Percentiles rank a stretch among this genome's conserved stretches.
These are phyloP conservation scores for Parotocinclus haroldoi DNA, from an alignment of 2,797 vertebrate species.

Conservation along the genomic window DNA sequence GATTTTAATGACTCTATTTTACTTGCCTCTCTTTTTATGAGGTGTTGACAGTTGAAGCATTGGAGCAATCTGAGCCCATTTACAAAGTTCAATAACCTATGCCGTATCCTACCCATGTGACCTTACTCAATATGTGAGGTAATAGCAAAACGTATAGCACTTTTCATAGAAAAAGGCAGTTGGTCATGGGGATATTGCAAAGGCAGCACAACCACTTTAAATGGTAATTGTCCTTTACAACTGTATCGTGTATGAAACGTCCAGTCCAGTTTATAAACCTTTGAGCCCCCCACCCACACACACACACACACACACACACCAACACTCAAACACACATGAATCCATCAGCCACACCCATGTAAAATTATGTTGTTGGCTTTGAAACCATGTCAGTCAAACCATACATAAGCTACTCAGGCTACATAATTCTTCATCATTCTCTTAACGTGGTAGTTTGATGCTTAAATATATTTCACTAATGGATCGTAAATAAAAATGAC, in stretches of 20 bases:
- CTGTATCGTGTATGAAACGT: slow-evolving; percentile 57
- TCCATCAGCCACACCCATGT: slow-evolving; percentile 33
- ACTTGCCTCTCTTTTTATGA: slow-evolving; percentile 49
- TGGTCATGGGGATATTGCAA: slow-evolving; percentile 29
- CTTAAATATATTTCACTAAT: slow-evolving; percentile 70
- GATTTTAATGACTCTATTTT: slow-evolving; percentile 58
- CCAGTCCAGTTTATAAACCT: slow-evolving; percentile 54
- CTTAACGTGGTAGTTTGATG: slow-evolving; percentile 58
- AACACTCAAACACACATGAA: neutral
- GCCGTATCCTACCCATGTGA: slow-evolving; percentile 38
- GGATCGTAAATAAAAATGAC: slow-evolving; percentile 67
- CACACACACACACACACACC: too few relatives aligned
- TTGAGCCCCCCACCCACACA: slow-evolving; percentile 12
- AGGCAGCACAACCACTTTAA: slow-evolving; percentile 64
- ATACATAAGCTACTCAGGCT: slow-evolving; percentile 48
- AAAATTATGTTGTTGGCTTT: slow-evolving; percentile 44
- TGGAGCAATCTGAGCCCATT: slow-evolving; percentile 52
- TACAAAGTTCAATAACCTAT: slow-evolving; percentile 50
- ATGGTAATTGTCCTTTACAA: slow-evolving; percentile 64
- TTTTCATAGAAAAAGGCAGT: slow-evolving; percentile 56
- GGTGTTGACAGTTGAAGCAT: slow-evolving; percentile 52
- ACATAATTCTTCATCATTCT: slow-evolving; percentile 67
- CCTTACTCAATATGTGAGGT: slow-evolving; percentile 59
- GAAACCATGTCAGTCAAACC: slow-evolving; percentile 51
- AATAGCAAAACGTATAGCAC: slow-evolving; percentile 61